Evolutionary conservation across 2,888 invertebrate species (phyloP).

Genomic region (Smittia sp.): DNA sequence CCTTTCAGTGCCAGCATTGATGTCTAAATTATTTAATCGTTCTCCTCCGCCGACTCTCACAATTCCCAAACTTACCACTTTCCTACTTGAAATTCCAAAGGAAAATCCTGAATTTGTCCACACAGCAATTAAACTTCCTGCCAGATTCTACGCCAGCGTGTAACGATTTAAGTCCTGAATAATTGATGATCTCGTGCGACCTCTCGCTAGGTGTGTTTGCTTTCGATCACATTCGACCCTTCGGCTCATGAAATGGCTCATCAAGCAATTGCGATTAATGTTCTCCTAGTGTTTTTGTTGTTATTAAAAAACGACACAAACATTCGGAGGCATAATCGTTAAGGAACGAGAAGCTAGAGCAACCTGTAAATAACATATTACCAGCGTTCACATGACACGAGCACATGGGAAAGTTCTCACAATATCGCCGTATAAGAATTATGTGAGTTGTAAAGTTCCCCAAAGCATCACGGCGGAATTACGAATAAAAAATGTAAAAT

Average conservation of each 20-base stretch:
- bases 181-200: conserved; percentile 13
- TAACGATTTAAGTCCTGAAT: conserved; percentile 25
- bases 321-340: conserved; percentile 23
- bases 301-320: conserved; percentile 24
- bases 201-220: not conserved
- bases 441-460: conserved; percentile 29
- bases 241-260: not conserved
- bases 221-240: not conserved
- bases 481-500: conserved; percentile 38
- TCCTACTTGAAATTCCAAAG: no score
- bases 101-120: no score
- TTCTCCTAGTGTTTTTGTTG: not conserved
- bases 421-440: conserved; percentile 18
- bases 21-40: no score
- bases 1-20: no score
- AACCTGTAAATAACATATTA: conserved; percentile 35
- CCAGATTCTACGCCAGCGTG: not conserved
- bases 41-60: no score
- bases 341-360: conserved; percentile 2
- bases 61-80: no score
- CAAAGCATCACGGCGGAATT: not conserved
- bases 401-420: conserved; percentile 26
- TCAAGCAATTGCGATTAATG: conserved; percentile 16
- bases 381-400: conserved; percentile 3
- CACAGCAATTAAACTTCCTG: no score